These are phyloP conservation scores for Pantala flavescens DNA, from an alignment of 1,140 invertebrate genomes.

Conservation along the genomic window DNA sequence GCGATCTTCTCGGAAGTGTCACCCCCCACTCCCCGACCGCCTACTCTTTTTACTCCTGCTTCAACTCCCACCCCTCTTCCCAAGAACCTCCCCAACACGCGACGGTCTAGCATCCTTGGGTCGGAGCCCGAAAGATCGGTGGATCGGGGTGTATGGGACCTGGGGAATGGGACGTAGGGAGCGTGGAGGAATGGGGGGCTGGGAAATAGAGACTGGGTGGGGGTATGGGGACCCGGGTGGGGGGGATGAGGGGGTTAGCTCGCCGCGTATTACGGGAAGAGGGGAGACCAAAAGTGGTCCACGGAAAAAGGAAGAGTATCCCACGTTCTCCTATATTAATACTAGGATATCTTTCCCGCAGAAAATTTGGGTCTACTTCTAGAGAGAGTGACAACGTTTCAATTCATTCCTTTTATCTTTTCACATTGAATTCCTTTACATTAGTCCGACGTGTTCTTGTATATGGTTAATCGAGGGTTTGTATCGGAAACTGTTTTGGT, in stretches of 20 bases:
- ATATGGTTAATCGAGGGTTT: no score
- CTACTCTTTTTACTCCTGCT: constrained; percentile 13
- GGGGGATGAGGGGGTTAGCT: background rate
- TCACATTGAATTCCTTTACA: no score
- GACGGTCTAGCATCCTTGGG: background rate
- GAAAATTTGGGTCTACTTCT: no score
- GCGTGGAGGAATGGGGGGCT: background rate
- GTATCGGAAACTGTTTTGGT: no score
- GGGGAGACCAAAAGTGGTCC: background rate
- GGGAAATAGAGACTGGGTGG: background rate
- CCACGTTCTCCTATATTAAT: no score
- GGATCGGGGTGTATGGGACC: background rate
- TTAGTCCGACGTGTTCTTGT: no score
- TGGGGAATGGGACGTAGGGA: background rate
- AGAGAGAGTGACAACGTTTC: no score
- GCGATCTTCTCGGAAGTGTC: constrained; percentile 21
- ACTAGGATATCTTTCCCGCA: no score
- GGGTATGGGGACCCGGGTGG: background rate
- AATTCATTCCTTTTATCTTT: no score
- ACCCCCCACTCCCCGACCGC: constrained; percentile 21
- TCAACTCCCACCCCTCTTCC: constrained; percentile 13
- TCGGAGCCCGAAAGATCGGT: background rate
- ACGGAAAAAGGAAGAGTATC: no score
- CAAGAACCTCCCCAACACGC: constrained; percentile 13
- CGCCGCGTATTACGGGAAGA: background rate